Base-by-base conservation (phyloP, 1,140 invertebrate genomes). In the Antheraea mylitta region DNA sequence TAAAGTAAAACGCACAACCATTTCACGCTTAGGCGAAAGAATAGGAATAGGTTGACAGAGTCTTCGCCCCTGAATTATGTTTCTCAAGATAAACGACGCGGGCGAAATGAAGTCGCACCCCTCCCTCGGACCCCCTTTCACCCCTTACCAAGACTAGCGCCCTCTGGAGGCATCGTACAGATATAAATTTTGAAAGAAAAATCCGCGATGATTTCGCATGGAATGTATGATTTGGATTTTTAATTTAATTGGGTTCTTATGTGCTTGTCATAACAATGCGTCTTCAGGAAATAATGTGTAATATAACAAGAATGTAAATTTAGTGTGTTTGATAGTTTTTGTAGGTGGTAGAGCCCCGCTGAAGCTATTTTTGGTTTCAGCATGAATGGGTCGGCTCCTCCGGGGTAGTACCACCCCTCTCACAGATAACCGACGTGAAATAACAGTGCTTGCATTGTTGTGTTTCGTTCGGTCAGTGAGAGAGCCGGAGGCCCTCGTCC, bases 41-140 rank as follows among this genome's bases (percentile, higher is more conserved):
- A 92, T 93, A 91, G 87, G 92, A 92, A 53, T 93, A 93, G 92
- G 92, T 92, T 93, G 92, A 93, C 92, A 92, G 90, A 87, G 92
- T 87, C 92, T 92, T 91, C 87, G 85, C 83, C 79, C 81, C 82
- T 92, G 92, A 93, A 83, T 93, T 92, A 93, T 93, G 92, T 86
- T 83, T 78, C 84, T 89, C 85, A 92, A 93, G 91, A 93, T 93
- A 93, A 93, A 93, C 91, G 92, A 89, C 91, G 83, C 85, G 85
- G 87, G 90, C 91, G 91, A 92, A 93, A 93, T 93, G 92, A 93
- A 93, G 91, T 91, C 89, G 85, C 84, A 75, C 75, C 83, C 82
- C 76, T 73, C 82, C 76, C 64, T 68, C 68, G 53, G 38, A 36
- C 66, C 69, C 74, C 75, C 70, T 16, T 53, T 73, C 68, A 60